Conservation (phyloP, 2,797 vertebrate genomes). For the Acropternis orthonyx region DNA sequence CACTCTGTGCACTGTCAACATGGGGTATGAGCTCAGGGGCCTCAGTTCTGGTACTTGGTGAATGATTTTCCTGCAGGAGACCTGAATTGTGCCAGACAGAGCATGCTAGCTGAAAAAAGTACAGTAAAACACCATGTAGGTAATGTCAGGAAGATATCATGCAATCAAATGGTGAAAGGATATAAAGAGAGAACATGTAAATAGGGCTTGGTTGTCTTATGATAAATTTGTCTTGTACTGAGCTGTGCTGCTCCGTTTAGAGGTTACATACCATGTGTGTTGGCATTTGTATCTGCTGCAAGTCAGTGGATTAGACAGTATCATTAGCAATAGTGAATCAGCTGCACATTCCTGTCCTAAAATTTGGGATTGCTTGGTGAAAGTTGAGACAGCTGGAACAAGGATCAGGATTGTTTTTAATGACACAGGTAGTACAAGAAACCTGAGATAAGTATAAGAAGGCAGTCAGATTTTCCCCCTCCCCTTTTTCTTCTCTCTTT, state of each 20-base stretch:
- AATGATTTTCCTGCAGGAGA: background rate
- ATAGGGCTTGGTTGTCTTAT: background rate
- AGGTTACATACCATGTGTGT: rapidly evolving
- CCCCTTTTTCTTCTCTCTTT: background rate
- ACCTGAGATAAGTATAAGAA: background rate
- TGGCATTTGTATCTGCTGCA: background rate
- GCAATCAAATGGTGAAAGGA: background rate
- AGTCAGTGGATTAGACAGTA: background rate
- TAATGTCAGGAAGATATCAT: background rate
- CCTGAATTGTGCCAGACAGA: background rate
- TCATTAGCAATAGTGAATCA: background rate
- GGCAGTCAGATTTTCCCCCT: background rate
- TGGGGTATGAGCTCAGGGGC: background rate
- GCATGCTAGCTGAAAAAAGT: background rate
- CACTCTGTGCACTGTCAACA: rapidly evolving
- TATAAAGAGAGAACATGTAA: background rate
- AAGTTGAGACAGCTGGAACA: background rate
- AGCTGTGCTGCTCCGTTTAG: background rate
- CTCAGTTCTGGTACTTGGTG: background rate
- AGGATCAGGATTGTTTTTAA: background rate
- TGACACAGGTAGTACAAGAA: background rate
- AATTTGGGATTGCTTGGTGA: background rate
- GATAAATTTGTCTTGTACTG: background rate
- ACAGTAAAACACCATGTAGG: background rate
- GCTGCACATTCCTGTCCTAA: background rate